Evolutionary conservation across 1,140 invertebrate genomes (phyloP).

Genomic region (Charaxes varanes): DNA sequence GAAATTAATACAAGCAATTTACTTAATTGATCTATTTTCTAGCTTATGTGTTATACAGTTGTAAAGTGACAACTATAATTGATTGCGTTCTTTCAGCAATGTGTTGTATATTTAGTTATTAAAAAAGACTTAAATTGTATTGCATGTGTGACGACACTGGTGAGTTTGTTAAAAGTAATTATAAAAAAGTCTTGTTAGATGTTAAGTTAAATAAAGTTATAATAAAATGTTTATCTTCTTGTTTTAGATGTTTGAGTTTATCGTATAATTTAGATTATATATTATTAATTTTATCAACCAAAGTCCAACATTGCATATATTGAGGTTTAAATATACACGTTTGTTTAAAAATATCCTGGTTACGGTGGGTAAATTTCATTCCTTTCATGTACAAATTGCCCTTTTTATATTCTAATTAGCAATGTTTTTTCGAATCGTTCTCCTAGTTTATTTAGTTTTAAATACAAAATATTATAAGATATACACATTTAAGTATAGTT

Average conservation of each 20-base stretch:
- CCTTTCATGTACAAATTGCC: slow-evolving; percentile 26
- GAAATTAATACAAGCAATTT: no score
- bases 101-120: no score
- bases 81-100: no score
- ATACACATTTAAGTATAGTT: slow-evolving; percentile 40
- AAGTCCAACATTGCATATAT: slow-evolving; percentile 36
- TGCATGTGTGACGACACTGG: no score
- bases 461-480: slow-evolving; percentile 18
- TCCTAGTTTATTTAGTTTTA: slow-evolving; percentile 26
- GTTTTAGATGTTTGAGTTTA: slow-evolving; percentile 64
- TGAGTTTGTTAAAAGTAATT: no score
- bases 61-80: no score
- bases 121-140: no score
- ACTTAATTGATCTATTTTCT: no score
- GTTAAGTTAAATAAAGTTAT: no score
- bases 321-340: slow-evolving; percentile 4
- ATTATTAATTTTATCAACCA: slow-evolving; percentile 40
- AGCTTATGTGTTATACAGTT: no score
- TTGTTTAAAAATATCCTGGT: slow-evolving; percentile 5
- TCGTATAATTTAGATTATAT: slow-evolving; percentile 38
- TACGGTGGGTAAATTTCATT: slow-evolving; percentile 25
- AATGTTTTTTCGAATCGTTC: slow-evolving; percentile 17
- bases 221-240: slow-evolving; percentile 61
- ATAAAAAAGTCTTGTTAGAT: no score
- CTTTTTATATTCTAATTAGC: slow-evolving; percentile 15